Conservation (phyloP, 2,113 vertebrate species). For the Epinephelus cyanopodus region DNA sequence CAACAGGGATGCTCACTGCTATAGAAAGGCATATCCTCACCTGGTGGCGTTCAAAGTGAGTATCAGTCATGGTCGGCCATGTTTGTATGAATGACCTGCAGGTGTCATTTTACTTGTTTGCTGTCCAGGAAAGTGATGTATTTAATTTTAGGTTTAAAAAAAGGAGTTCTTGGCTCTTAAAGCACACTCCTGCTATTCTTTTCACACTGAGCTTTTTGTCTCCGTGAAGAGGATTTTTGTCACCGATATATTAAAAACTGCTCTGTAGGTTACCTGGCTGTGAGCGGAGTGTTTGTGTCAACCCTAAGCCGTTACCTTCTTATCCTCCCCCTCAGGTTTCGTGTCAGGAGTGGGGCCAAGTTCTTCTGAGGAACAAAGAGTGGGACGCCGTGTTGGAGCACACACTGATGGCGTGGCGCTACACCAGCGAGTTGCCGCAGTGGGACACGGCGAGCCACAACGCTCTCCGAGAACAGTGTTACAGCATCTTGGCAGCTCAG, state of each 20-base stretch:
- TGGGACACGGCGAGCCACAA: slow-evolving; percentile 83
- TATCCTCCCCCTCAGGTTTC: slow-evolving; percentile 67
- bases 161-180: background rate
- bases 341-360: slow-evolving; percentile 80
- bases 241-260: background rate
- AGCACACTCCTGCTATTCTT: background rate
- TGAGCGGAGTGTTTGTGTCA: background rate
- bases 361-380: slow-evolving; percentile 72
- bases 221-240: background rate
- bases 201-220: background rate
- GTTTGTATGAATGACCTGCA: background rate
- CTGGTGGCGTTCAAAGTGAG: slow-evolving; percentile 82
- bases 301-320: background rate
- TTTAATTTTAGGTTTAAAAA: background rate
- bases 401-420: slow-evolving; percentile 77
- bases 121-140: background rate
- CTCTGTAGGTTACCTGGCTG: background rate
- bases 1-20: slow-evolving; percentile 85
- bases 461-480: slow-evolving; percentile 75
- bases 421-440: slow-evolving; percentile 78
- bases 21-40: slow-evolving; percentile 84
- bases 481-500: slow-evolving; percentile 68
- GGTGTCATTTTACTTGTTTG: background rate
- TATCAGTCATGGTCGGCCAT: background rate
- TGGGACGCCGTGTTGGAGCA: slow-evolving; percentile 80